phyloP scores from a whole-genome alignment of 2,797 vertebrate species.

The Cygnus olor region DNA sequence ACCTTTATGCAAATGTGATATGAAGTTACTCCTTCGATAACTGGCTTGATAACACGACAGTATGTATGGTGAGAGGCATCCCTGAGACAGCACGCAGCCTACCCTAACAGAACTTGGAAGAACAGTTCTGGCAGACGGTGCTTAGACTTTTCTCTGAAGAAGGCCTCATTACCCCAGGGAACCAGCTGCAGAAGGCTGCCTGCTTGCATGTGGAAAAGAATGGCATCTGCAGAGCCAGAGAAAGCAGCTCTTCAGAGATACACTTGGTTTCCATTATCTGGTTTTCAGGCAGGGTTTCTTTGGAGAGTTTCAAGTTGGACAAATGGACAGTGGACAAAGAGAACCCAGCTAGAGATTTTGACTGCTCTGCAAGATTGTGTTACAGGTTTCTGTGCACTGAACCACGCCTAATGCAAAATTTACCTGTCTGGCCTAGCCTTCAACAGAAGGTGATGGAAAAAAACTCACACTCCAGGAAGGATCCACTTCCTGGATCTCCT shows the following conservation, averaged over 20 bases:
- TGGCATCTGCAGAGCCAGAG: neutral
- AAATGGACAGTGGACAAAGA: neutral
- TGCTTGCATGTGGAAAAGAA: neutral
- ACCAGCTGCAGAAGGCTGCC: neutral
- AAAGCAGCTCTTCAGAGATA: neutral
- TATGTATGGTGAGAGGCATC: fast-evolving
- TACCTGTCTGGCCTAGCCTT: neutral
- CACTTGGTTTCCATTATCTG: neutral
- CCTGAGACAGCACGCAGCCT: neutral
- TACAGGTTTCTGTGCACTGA: slow-evolving; percentile 37
- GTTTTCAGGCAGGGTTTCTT: neutral
- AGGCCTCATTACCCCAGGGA: neutral
- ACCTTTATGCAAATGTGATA: neutral
- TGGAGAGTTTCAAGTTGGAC: neutral
- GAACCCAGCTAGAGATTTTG: neutral
- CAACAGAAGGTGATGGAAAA: neutral
- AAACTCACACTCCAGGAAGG: neutral
- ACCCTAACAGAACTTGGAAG: neutral
- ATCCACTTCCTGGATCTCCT: no score
- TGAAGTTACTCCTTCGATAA: neutral
- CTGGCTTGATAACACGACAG: neutral
- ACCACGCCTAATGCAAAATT: slow-evolving; percentile 45
- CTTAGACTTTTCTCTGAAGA: neutral
- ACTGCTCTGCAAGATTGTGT: neutral
- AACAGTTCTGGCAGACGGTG: neutral